Percentiles rank a stretch among this genome's conserved stretches.
These are phyloP conservation scores for Cosmopolites sordidus DNA, from an alignment of 2,888 invertebrate genomes.

Conservation along the genomic window DNA sequence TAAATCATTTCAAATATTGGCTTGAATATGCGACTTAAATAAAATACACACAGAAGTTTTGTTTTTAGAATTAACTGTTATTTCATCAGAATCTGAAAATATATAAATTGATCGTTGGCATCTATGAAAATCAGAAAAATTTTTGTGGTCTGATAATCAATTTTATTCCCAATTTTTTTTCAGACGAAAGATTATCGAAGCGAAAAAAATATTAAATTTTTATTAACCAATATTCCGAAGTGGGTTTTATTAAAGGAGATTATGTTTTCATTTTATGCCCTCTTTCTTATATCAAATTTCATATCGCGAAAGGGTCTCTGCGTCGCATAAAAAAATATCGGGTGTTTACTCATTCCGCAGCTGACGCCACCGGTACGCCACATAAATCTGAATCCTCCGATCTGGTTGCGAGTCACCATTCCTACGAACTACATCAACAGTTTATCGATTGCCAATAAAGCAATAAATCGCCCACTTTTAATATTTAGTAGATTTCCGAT, in stretches of 20 bases:
- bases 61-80: no score
- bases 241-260: conserved; percentile 27
- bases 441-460: conserved; percentile 38
- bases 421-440: conserved; percentile 32
- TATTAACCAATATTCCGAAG: conserved; percentile 25
- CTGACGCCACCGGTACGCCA: conserved; percentile 38
- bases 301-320: conserved; percentile 29
- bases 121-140: no score
- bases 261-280: conserved; percentile 29
- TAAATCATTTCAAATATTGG: no score
- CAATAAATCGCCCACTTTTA: conserved; percentile 35
- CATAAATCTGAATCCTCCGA: conserved; percentile 36
- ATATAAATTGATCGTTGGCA: no score
- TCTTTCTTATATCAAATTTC: conserved; percentile 33
- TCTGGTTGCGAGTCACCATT: conserved; percentile 17
- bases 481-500: conserved; percentile 12
- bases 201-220: conserved; percentile 24
- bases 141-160: background rate
- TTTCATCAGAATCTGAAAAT: no score
- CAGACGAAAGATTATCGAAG: conserved; percentile 10
- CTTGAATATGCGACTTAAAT: no score
- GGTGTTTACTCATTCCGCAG: conserved; percentile 39
- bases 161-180: conserved; percentile 8
- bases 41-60: no score
- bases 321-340: conserved; percentile 34